Base-by-base conservation (phyloP, 1,140 invertebrate genomes). In the Parasteatoda tepidariorum region DNA sequence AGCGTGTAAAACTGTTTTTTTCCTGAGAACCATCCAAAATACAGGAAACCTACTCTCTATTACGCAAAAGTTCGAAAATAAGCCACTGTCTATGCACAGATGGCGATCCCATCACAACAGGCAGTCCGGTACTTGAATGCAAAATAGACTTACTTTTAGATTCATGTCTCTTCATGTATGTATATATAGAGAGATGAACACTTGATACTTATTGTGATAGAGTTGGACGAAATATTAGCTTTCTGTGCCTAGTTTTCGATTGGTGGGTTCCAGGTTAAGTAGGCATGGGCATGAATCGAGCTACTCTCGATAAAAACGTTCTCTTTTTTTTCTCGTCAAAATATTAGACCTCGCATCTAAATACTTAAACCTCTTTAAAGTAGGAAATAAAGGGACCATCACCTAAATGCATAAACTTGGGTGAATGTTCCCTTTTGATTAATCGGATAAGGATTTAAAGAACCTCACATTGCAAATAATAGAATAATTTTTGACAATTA, bases 151-250 rank as follows among this genome's bases (percentile, higher is more conserved):
- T 70, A 48, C 78, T 70, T 82, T 82, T 71, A 71, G 66, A 62
- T 62, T 30, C 30, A 48, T 48, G 33, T 82, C 48, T 82, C 55
- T 30, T 6, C 13, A 79, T 68, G 66, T 66, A 66, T 64, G 28
- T 48, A 66, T 78, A 68, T 61, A 82, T 82, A 82, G 48, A 75
- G 66, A 70, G 28, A 61, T 68, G 76, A 68, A 64, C 78, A 30
- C 78, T 82, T 82, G 22, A 71, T 70, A 82, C 41, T 70, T 64
- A 82, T 82, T 82, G 78, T 82, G 66, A 61, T 82, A 55, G 78
- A 82, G 67, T 82, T 82, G 78, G 55, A 70, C 78, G 78, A 82
- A 82, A 82, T 82, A 82, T 82, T 82, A 82, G 78, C 78, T 82
- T 82, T 82, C 78, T 70, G 54, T 61, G 67, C 78, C 41, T 28